Percentiles rank a stretch among this genome's conserved stretches.
These are phyloP conservation scores for Eurypyga helias DNA, from an alignment of 2,113 vertebrate species.

Conservation along the genomic window DNA sequence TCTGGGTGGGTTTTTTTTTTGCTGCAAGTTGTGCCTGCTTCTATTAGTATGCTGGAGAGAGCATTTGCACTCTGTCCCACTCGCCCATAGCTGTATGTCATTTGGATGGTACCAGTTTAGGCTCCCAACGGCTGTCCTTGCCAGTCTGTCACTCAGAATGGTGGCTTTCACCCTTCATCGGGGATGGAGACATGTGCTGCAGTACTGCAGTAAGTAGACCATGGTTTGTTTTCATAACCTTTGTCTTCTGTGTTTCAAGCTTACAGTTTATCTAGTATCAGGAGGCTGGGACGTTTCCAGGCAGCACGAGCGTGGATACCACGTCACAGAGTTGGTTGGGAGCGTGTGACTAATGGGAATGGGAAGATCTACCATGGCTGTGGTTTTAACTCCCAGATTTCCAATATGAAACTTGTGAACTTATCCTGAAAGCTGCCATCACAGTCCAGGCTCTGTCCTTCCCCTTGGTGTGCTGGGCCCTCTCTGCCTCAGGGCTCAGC, in stretches of 20 bases:
- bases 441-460: not conserved
- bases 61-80: not conserved
- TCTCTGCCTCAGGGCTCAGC: not conserved
- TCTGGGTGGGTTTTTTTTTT: not conserved
- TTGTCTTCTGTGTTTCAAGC: conserved; percentile 28
- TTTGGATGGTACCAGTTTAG: not conserved
- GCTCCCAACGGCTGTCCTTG: not conserved
- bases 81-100: not conserved
- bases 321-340: not conserved
- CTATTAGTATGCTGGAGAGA: not conserved
- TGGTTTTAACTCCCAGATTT: not conserved
- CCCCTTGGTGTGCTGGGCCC: not conserved
- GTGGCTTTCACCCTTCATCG: not conserved
- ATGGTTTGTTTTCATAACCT: conserved; percentile 46
- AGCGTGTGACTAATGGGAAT: not conserved
- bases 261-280: not conserved
- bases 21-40: not conserved
- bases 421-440: not conserved
- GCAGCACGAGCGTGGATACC: not conserved
- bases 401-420: not conserved
- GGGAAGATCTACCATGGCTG: not conserved
- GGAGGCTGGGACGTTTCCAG: conserved; percentile 29
- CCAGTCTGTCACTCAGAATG: not conserved
- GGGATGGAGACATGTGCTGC: not conserved
- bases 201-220: not conserved